Evolutionary conservation across 1,140 invertebrate species (phyloP).

Genomic region (Leptinotarsa defecta): DNA sequence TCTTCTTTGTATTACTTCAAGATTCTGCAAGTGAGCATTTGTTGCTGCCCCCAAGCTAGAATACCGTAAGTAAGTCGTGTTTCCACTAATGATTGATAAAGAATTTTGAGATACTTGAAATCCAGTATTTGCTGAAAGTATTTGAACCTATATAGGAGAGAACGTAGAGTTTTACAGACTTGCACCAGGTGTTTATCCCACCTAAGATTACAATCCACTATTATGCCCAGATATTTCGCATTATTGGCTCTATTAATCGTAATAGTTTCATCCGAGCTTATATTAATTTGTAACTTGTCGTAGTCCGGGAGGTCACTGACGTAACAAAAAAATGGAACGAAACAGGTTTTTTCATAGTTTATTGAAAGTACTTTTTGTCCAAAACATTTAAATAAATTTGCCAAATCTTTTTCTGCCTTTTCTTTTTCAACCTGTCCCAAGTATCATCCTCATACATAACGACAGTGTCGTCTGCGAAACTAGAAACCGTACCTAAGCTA

Average conservation of each 20-base stretch:
- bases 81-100: too few species aligned
- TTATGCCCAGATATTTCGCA: constrained; percentile 24
- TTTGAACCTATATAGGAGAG: neutral
- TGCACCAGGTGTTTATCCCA: constrained; percentile 18
- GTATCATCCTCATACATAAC: neutral
- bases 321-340: too few species aligned
- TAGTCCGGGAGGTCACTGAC: neutral
- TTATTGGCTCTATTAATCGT: neutral
- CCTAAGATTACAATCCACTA: constrained; percentile 15
- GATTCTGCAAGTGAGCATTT: too few species aligned
- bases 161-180: constrained; percentile 10
- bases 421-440: constrained; percentile 9
- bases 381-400: constrained; percentile 2
- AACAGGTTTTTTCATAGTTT: too few species aligned
- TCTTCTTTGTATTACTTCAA: too few species aligned
- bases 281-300: neutral
- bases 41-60: too few species aligned
- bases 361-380: too few species aligned
- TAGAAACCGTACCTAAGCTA: neutral
- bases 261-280: neutral
- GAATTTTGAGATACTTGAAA: too few species aligned
- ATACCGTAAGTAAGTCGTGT: too few species aligned
- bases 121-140: too few species aligned
- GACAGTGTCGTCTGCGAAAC: constrained; percentile 6
- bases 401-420: neutral